Conservation (phyloP, 2,797 vertebrate genomes). For the Chaenodraco wilsoni region DNA sequence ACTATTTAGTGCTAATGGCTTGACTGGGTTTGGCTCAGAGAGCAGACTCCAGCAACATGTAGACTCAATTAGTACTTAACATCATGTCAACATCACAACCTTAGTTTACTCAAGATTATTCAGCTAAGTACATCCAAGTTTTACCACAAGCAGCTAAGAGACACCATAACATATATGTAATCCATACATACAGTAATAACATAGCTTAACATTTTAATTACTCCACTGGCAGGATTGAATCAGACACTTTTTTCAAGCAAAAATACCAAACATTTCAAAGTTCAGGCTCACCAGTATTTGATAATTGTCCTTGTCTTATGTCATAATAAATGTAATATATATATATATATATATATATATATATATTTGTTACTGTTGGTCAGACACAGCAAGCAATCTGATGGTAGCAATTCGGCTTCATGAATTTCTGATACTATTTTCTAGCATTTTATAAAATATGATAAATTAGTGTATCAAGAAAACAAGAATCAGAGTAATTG, state of each 20-base stretch:
- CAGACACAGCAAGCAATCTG: not conserved
- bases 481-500: not conserved
- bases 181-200: not conserved
- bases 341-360: not conserved
- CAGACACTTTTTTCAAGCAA: not conserved
- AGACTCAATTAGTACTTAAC: constrained; percentile 29
- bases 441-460: not conserved
- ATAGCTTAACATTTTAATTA: not conserved
- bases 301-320: not conserved
- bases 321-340: not conserved
- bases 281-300: not conserved
- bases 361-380: not conserved
- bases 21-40: constrained; percentile 32
- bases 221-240: not conserved
- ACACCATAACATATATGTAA: not conserved
- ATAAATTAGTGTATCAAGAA: not conserved
- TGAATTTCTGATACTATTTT: constrained; percentile 1
- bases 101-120: constrained; percentile 23
- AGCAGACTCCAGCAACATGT: constrained; percentile 27
- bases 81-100: constrained; percentile 21
- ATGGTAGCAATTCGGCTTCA: not conserved
- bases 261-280: not conserved
- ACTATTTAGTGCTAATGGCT: constrained; percentile 30
- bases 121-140: constrained; percentile 1
- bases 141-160: constrained; percentile 11